Base-by-base conservation (phyloP, 2,888 invertebrate species). In the Drosophila paucipuncta region DNA sequence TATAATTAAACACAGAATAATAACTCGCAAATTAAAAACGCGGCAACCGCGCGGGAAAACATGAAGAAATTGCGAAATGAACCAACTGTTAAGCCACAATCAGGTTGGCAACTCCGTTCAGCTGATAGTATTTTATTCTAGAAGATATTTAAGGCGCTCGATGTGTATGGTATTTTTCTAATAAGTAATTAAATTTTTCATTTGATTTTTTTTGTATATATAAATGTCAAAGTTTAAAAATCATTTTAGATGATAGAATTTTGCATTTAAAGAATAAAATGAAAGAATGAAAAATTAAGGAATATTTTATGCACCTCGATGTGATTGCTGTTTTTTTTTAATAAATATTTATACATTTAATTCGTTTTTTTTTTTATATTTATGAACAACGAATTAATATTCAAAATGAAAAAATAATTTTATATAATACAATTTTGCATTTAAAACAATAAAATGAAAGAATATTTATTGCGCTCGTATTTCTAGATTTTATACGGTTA, bases 21-120 rank as follows among this genome's bases (percentile, higher is more conserved):
- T 16, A 55, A 72, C 43, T 71, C 55, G 58, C 55, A 65, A 76
- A 67, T 55, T 63, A 66, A 73, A 68, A 35, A 72, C 47, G 78
- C 80, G 66, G 31, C 49, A 55, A 35, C 68, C 47, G 54, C 59
- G 78, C 78, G 78, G 78, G 80, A 78, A 78, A 78, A 50, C 28
- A 49, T 53, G 18, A 1, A 37, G 22, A 22, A 43, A 53, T 39
- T 47, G 64, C 61, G 25, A 68, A 9, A 50, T 37, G 7, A 16
- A 62, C 1, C 78, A 71, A 76, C 72, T 79, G 72, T 63, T 78
- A 33, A 58, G 13, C 41, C 43, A 59, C 4, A 28, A 49, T 2
- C 41, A 62, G 30, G 18, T 75, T 75, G 71, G 75, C 79, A 78
- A 63, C n/a, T 25, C 49, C 28, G 13, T 0, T 13, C 4, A 33